Conservation (phyloP, 2,797 vertebrate genomes). For the Malacoraja senta region DNA sequence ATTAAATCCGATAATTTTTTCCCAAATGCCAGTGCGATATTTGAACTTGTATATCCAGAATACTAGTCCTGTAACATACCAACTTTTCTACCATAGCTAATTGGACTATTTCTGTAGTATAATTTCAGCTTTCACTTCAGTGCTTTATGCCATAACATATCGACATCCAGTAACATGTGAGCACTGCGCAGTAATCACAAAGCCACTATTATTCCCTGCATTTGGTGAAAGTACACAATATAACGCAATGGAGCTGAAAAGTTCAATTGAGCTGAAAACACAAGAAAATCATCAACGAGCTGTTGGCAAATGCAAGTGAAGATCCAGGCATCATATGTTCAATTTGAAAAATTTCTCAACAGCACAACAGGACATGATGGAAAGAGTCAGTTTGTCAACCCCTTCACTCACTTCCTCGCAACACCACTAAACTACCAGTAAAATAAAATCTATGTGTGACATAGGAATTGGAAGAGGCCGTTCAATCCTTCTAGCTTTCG, state of each 20-base stretch:
- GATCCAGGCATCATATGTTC: background rate
- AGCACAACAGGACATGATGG: background rate
- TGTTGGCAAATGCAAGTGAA: background rate
- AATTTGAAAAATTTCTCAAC: background rate
- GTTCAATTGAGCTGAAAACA: background rate
- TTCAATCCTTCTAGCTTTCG: background rate
- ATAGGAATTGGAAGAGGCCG: background rate
- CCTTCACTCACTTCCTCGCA: too few relatives aligned
- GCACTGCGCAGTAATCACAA: background rate
- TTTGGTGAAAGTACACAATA: background rate
- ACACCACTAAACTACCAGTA: too few relatives aligned
- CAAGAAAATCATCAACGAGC: background rate
- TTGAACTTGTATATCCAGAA: too few relatives aligned
- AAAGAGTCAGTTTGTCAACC: background rate
- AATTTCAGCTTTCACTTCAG: background rate
- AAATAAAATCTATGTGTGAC: too few relatives aligned
- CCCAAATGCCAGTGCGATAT: too few relatives aligned
- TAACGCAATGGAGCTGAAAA: background rate
- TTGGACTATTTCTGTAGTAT: background rate
- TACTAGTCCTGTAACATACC: too few relatives aligned
- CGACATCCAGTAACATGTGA: background rate
- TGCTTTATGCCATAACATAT: background rate
- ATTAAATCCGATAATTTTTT: too few relatives aligned
- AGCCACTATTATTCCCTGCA: background rate
- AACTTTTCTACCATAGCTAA: too few relatives aligned